phyloP scores from a whole-genome alignment of 2,797 vertebrate species.

The Phalanger gymnotis region DNA sequence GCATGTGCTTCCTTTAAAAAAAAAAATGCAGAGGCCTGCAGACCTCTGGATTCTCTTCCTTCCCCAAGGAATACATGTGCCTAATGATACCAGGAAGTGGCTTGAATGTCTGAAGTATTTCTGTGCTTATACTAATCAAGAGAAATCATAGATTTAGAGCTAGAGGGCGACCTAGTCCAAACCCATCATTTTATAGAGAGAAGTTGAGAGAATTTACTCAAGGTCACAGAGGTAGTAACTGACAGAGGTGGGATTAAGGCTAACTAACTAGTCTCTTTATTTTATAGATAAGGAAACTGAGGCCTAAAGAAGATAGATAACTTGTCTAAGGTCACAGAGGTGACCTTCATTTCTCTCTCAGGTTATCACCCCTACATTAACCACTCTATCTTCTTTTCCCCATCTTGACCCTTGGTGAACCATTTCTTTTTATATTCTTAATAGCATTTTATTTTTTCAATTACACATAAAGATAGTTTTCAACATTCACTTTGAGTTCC shows the following conservation, averaged over 20 bases:
- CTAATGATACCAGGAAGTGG: not conserved
- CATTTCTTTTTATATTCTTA: not conserved
- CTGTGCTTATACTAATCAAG: not conserved
- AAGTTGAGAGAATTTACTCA: not conserved
- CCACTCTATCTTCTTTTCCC: not conserved
- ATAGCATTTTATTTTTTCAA: too few relatives aligned
- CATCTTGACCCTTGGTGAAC: not conserved
- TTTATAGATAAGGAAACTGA: not conserved
- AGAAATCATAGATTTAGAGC: not conserved
- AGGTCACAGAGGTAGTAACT: not conserved
- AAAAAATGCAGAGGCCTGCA: not conserved
- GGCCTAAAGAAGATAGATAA: not conserved
- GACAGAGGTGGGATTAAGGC: not conserved
- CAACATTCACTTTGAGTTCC: too few relatives aligned
- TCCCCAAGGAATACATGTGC: not conserved
- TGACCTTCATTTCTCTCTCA: not conserved
- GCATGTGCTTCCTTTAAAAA: not conserved
- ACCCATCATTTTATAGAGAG: not conserved
- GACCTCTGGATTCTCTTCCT: not conserved
- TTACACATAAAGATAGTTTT: too few relatives aligned
- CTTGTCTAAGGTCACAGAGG: not conserved
- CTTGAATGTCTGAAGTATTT: not conserved
- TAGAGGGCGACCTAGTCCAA: not conserved
- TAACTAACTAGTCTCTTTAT: not conserved
- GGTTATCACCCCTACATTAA: not conserved